Evolutionary conservation across 2,113 vertebrate genomes (phyloP).

Genomic region (Lycaon pictus): DNA sequence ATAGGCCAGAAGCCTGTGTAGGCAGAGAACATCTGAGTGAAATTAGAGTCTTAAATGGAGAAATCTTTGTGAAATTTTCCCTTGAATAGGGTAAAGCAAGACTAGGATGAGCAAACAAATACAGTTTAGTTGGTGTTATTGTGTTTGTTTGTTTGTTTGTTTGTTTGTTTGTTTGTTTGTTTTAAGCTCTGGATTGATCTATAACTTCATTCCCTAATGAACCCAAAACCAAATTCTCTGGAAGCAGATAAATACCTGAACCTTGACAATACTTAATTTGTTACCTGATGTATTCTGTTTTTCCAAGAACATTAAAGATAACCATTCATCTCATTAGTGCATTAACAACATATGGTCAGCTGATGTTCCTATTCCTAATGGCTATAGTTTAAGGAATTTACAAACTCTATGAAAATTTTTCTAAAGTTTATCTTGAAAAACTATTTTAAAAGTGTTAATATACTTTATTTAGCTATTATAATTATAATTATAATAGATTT

Average conservation of each 20-base stretch:
- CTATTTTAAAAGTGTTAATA: neutral
- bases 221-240: neutral
- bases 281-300: neutral
- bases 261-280: neutral
- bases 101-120: no score
- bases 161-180: neutral
- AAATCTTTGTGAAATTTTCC: neutral
- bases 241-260: constrained; percentile 1
- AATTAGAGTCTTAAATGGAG: neutral
- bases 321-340: neutral
- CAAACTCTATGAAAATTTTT: neutral
- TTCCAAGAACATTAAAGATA: neutral
- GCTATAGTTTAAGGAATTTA: neutral
- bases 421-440: neutral
- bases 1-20: neutral
- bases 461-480: neutral
- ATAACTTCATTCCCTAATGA: neutral
- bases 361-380: neutral
- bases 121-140: neutral
- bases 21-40: neutral
- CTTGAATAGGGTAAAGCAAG: neutral
- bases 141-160: neutral
- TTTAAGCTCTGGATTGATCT: neutral
- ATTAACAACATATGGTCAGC: neutral
- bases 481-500: neutral